Percentiles rank a stretch among this genome's conserved stretches.
Evolutionary conservation across 2,888 invertebrate species (phyloP).

Genomic region (Caenorhabditis becei): DNA sequence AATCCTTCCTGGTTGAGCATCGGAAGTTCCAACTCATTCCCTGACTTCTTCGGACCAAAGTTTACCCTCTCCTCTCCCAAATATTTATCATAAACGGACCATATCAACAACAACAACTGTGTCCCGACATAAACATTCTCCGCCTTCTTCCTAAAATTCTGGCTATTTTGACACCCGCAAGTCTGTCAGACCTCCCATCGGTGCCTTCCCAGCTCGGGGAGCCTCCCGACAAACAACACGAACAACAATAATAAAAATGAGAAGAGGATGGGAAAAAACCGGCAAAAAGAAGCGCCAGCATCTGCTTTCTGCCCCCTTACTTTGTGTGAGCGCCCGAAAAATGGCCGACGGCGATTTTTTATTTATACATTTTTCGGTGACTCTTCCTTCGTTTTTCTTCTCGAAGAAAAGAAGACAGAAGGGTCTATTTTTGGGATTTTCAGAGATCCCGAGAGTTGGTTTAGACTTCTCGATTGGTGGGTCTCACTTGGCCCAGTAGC

Average conservation of each 20-base stretch:
- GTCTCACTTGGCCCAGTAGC: no score
- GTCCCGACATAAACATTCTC: slow-evolving; percentile 4
- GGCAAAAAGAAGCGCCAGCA: slow-evolving; percentile 5
- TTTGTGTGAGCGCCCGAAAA: no score
- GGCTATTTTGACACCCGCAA: slow-evolving; percentile 33
- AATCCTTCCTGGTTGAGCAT: no score
- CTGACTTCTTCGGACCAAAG: no score
- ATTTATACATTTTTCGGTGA: slow-evolving; percentile 37
- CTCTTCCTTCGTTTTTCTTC: slow-evolving; percentile 9
- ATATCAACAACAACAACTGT: slow-evolving; percentile 5
- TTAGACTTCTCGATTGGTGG: no score
- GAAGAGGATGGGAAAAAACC: slow-evolving; percentile 11
- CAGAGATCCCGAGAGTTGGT: not conserved
- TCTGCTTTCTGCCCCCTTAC: slow-evolving; percentile 36
- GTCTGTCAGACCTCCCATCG: no score
- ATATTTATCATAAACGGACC: not conserved
- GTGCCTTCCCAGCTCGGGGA: not conserved
- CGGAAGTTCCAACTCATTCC: no score
- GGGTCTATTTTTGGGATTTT: slow-evolving; percentile 6
- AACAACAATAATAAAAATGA: slow-evolving; percentile 58
- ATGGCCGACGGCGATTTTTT: slow-evolving; percentile 57
- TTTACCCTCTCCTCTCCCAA: not conserved
- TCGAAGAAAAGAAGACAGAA: not conserved
- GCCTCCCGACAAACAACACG: slow-evolving; percentile 28
- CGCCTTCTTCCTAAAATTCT: not conserved